Percentiles rank a stretch among this genome's conserved stretches.
Conservation (phyloP, 2,888 invertebrate genomes). For the Malacosoma neustria region DNA sequence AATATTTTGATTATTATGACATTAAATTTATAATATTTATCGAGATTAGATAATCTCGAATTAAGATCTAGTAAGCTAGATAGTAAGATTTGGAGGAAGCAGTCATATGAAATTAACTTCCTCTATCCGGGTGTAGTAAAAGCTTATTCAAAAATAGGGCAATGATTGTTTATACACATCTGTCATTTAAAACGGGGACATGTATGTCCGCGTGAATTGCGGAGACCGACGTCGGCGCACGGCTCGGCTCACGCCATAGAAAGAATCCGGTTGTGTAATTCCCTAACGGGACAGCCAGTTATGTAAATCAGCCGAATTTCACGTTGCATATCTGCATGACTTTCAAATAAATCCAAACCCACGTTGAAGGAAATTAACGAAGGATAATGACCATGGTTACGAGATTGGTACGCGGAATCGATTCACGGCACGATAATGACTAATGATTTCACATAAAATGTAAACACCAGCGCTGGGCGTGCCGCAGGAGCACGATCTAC, state of each 20-base stretch:
- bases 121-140: too few species aligned
- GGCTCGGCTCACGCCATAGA: slow-evolving; percentile 24
- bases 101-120: slow-evolving; percentile 63
- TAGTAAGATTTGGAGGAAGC: slow-evolving; percentile 21
- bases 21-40: too few species aligned
- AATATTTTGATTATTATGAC: too few species aligned
- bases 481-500: slow-evolving; percentile 31
- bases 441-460: slow-evolving; percentile 30
- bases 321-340: slow-evolving; percentile 43
- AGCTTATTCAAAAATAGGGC: slow-evolving; percentile 57
- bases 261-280: slow-evolving; percentile 65
- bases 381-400: too few species aligned
- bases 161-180: slow-evolving; percentile 69
- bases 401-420: slow-evolving; percentile 26
- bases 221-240: slow-evolving; percentile 38
- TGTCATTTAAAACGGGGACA: slow-evolving; percentile 58
- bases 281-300: slow-evolving; percentile 71
- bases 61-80: too few species aligned
- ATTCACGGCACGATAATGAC: slow-evolving; percentile 33
- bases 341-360: too few species aligned
- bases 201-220: slow-evolving; percentile 46
- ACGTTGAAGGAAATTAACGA: too few species aligned
- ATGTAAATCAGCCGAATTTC: slow-evolving; percentile 72
- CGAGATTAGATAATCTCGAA: too few species aligned
- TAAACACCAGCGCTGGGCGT: slow-evolving; percentile 26